These are phyloP conservation scores for Apis dorsata DNA, from an alignment of 1,140 invertebrate genomes.

Conservation along the genomic window DNA sequence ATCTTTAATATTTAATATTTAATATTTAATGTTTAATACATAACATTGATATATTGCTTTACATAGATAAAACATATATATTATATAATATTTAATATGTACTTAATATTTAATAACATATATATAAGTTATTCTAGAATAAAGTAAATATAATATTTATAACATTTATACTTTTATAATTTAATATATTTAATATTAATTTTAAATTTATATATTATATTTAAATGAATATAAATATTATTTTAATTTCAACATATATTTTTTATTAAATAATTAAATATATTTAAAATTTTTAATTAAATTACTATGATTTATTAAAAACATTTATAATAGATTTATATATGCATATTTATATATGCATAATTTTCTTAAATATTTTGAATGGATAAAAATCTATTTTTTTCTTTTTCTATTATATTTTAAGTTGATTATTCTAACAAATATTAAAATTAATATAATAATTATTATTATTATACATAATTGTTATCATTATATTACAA, in stretches of 20 bases:
- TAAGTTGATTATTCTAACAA: slow-evolving; percentile 4
- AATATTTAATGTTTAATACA: slow-evolving; percentile 1
- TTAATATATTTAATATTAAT: neutral
- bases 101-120: too few species aligned
- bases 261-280: neutral
- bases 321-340: neutral
- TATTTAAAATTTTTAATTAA: neutral
- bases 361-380: neutral
- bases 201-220: slow-evolving; percentile 2
- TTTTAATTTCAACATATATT: neutral
- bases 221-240: neutral
- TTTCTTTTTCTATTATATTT: neutral
- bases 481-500: too few species aligned
- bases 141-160: neutral
- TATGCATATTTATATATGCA: too few species aligned
- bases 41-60: neutral
- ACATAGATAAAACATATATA: neutral
- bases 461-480: neutral
- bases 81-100: neutral
- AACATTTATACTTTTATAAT: neutral
- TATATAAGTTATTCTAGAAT: neutral
- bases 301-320: slow-evolving; percentile 13
- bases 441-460: neutral
- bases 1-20: slow-evolving; percentile 3
- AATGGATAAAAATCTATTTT: slow-evolving; percentile 14